Evolutionary conservation across 2,113 vertebrate species (phyloP).

Genomic region (Crypturellus undulatus): DNA sequence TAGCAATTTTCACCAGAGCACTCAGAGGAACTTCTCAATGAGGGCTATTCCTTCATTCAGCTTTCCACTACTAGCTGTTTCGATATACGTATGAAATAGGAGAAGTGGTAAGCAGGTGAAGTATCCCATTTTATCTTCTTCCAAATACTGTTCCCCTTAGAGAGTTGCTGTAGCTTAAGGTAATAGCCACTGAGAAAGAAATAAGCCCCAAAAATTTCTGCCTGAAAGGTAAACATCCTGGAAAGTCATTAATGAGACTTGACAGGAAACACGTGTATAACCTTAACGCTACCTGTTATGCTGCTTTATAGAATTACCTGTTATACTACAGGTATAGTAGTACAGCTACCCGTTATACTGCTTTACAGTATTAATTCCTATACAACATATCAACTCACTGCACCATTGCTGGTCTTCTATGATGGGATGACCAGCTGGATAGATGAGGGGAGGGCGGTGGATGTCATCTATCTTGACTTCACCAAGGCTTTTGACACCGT

Average conservation of each 20-base stretch:
- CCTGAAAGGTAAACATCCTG: not conserved
- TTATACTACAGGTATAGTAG: too few species aligned
- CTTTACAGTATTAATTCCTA: not conserved
- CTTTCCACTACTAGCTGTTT: not conserved
- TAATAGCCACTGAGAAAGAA: not conserved
- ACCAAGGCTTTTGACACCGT: too few species aligned
- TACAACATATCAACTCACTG: not conserved
- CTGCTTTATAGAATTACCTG: not conserved
- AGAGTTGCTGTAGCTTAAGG: not conserved
- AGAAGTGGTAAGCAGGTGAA: not conserved
- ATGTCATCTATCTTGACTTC: too few species aligned
- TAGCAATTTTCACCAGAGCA: constrained; percentile 29
- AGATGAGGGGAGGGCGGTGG: too few species aligned
- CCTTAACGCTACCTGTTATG: not conserved
- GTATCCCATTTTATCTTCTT: not conserved
- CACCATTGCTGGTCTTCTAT: not conserved
- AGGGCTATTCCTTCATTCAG: constrained; percentile 24
- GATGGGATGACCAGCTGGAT: too few species aligned
- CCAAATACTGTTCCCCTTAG: not conserved
- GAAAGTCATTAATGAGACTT: not conserved
- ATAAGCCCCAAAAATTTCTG: not conserved
- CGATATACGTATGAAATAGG: not conserved
- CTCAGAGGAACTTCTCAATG: constrained; percentile 9
- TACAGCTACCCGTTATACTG: not conserved
- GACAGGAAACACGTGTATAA: not conserved